Evolutionary conservation across 2,797 vertebrate genomes (phyloP), one percentile per base, ranked within the genome.

Genomic region (Percopsis omiscomaycus): DNA sequence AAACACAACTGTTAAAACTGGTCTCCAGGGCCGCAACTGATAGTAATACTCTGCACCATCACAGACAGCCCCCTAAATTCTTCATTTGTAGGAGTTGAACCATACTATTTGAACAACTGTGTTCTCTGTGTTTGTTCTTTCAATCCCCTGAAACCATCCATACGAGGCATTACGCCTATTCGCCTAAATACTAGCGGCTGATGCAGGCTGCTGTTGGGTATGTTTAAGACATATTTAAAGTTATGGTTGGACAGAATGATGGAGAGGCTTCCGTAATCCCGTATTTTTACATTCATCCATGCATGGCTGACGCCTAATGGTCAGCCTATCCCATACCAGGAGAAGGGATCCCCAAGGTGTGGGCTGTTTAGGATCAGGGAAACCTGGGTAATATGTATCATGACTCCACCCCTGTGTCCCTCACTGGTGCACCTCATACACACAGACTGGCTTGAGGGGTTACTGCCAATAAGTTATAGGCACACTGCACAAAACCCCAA

Each of bases 1-100:
- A 89, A 91, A 91, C 85, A 88, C 79, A 78, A 85, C 88, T 90
- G 88, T 92, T 89, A 89, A 88, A 91, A 89, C 88, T 84, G 68
- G 83, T 87, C 85, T 88, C 77, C 72, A 75, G 80, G 84, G 83
- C 86, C 66, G 81, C 78, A 85, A 86, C 80, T 82, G 83, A 92
- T 78, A 80, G 84, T 74, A 73, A 73, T 78, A 77, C 75, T 59
- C 75, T 56, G 66, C 63, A 55, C 74, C 48, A 52, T 64, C 30
- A 32, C 71, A 75, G 70, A 57, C 76, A 48, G 77, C 81, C 83
- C 82, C 73, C 85, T 67, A 80, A 75, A 82, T 77, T 78, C 75
- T 80, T 70, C 48, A 46, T 46, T 68, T 59, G 49, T 44, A 29
- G n/a, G 59, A 54, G 64, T 14, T 66, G 5, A 66, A 77, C 61